Percentiles rank a stretch among this genome's conserved stretches.
phyloP scores from a whole-genome alignment of 53 echinoderm and acorn worm genomes.

The Paracentrotus lividus region DNA sequence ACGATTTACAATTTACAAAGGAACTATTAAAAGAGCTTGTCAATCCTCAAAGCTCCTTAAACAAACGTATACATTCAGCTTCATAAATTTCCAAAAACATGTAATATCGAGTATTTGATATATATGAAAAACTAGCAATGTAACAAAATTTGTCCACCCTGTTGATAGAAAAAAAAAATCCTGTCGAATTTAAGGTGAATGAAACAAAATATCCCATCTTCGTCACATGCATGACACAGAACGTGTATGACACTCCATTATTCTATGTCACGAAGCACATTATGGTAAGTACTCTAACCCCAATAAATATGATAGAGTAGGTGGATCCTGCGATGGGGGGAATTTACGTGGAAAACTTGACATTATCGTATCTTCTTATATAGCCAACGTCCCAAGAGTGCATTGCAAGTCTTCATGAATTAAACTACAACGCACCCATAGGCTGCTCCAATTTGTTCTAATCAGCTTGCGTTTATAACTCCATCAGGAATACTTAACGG shows the following conservation, averaged over 20 bases:
- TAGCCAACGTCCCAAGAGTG: neutral
- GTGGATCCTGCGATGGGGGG: neutral
- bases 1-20: too few relatives aligned
- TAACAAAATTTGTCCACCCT: too few relatives aligned
- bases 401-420: neutral
- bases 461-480: neutral
- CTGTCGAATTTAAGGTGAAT: too few relatives aligned
- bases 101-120: too few relatives aligned
- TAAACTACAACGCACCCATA: neutral
- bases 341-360: neutral
- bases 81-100: too few relatives aligned
- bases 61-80: too few relatives aligned
- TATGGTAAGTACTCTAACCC: neutral
- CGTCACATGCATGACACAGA: neutral
- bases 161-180: too few relatives aligned
- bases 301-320: neutral
- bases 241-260: neutral
- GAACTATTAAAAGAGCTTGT: too few relatives aligned
- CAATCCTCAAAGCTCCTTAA: too few relatives aligned
- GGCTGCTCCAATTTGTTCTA: slow-evolving; percentile 27
- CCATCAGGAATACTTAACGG: slow-evolving; percentile 37
- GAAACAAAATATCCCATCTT: neutral
- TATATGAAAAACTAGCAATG: too few relatives aligned
- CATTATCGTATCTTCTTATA: neutral
- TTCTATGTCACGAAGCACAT: neutral